A percentile compares a stretch with the other conserved stretches of the same genome.
Evolutionary conservation across 2,113 vertebrate genomes (phyloP).

Genomic region (Patagioenas fasciata): DNA sequence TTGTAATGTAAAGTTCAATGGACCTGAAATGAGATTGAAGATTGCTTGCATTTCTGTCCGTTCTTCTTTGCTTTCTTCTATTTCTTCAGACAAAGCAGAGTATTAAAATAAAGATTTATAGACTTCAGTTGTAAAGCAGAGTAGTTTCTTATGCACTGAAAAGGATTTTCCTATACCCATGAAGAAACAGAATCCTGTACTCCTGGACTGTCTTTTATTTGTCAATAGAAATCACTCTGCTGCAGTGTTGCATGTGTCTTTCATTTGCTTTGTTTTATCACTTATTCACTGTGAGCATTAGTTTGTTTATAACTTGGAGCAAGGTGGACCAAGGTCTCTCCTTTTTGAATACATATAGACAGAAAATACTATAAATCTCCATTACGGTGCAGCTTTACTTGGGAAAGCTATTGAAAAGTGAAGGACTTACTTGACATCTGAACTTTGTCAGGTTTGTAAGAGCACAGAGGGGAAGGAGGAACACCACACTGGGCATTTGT

Average conservation of each 20-base stretch:
- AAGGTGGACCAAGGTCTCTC: background rate
- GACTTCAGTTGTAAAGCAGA: background rate
- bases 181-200: background rate
- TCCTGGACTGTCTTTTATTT: background rate
- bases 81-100: background rate
- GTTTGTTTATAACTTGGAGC: background rate
- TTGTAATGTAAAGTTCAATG: background rate
- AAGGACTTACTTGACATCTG: background rate
- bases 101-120: background rate
- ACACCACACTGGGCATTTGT: background rate
- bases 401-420: background rate
- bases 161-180: background rate
- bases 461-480: background rate
- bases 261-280: background rate
- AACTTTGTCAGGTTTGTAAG: background rate
- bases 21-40: conserved; percentile 5
- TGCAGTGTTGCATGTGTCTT: background rate
- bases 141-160: background rate
- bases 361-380: background rate
- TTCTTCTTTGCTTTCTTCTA: background rate
- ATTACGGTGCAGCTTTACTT: background rate
- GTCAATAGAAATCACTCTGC: background rate
- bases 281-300: background rate
- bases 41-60: background rate
- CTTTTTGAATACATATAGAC: background rate